phyloP scores from a whole-genome alignment of 2,888 invertebrate genomes.

The Dicyrtoma fusca region DNA sequence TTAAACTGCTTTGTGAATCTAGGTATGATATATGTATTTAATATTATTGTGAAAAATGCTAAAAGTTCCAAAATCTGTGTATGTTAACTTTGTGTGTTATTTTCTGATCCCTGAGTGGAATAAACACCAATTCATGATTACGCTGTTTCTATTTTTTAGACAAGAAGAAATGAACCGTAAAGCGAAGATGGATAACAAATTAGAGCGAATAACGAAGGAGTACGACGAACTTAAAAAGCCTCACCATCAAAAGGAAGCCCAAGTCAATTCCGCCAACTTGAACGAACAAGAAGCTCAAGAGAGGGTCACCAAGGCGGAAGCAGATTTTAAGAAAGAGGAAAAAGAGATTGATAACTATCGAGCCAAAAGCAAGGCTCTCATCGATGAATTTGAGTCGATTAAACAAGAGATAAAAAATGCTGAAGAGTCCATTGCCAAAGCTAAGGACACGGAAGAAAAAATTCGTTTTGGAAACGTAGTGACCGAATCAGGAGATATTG shows the following conservation, averaged over 20 bases:
- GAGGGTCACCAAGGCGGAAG: conserved; percentile 68
- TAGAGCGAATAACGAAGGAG: conserved; percentile 69
- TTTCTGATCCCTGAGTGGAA: too few relatives aligned
- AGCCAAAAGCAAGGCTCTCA: conserved; percentile 63
- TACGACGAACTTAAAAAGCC: conserved; percentile 68
- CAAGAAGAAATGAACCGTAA: conserved; percentile 44
- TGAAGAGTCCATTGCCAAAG: conserved; percentile 59
- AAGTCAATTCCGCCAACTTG: conserved; percentile 55
- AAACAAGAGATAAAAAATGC: conserved; percentile 67
- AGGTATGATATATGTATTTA: too few relatives aligned
- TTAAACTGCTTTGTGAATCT: background rate
- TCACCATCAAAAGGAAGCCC: conserved; percentile 70
- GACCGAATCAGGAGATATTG: conserved; percentile 41
- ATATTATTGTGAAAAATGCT: too few relatives aligned
- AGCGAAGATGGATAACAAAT: conserved; percentile 69
- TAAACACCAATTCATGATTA: too few relatives aligned
- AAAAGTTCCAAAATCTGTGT: background rate
- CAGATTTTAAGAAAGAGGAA: conserved; percentile 71
- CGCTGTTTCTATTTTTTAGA: conserved; percentile 9
- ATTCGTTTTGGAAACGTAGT: conserved; percentile 23
- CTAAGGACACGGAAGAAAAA: conserved; percentile 47
- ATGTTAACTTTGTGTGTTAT: too few relatives aligned
- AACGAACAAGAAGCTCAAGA: conserved; percentile 62
- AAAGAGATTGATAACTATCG: conserved; percentile 67
- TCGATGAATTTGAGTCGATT: conserved; percentile 64